Base-by-base conservation (phyloP, 2,888 invertebrate species). In the Aproaerema taeniolella region DNA sequence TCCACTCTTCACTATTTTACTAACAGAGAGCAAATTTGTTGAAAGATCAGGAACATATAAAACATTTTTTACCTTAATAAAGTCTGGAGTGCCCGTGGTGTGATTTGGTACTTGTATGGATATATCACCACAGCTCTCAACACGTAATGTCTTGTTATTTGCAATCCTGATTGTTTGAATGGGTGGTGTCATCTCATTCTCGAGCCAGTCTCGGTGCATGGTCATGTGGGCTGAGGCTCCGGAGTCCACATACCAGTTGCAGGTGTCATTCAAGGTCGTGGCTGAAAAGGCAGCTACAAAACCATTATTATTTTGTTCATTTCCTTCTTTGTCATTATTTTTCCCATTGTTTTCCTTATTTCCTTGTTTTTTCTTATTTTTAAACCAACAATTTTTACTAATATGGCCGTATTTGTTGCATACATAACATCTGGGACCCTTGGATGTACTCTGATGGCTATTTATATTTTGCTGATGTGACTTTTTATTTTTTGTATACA, bases 191-290 rank as follows among this genome's bases (percentile, higher is more conserved):
- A 14, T 28, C 1, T 37, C 1, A 38, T 53, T 45, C 34, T 51
- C 41, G 38, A 55, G 35, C 49, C 46, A 52, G 13, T 50, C 46
- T 1, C 24, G 8, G 26, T 26, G 26, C 26, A 25, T 43, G 0
- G 48, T 34, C 50, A 55, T 53, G 12, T 57, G 55, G 44, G 42
- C 42, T 5, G 53, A 36, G 0, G 55, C 53, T 0, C 51, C 54
- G 0, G 55, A 55, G 31, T 55, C 53, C 1, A 58, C 37, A 28
- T 45, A 51, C 45, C 1, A 26, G 17, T 24, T 44, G 31, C 7
- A 14, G 8, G 26, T 39, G 13, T 2, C 28, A 1, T 12, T 2
- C 2, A 2, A 28, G 31, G 35, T 14, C 7, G 17, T 16, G 25
- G 45, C 50, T 40, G 48, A 34, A 45, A 52, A 50, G 37, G 40